These are phyloP conservation scores for Lasaia peninsularis DNA, from an alignment of 1,140 invertebrate genomes.

Conservation along the genomic window DNA sequence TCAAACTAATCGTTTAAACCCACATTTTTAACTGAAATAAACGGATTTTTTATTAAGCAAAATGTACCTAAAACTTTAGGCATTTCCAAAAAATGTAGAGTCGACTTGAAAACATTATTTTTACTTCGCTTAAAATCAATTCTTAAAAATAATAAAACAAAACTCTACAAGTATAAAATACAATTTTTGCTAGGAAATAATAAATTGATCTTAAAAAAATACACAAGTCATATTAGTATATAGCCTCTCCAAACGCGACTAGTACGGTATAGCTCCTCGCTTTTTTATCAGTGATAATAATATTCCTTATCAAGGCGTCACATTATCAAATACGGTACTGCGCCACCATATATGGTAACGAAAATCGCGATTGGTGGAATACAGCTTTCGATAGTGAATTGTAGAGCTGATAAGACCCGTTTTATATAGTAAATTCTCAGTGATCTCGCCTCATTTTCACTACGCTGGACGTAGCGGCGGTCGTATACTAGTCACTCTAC, in stretches of 20 bases:
- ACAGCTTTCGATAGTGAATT: constrained; percentile 55
- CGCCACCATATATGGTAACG: constrained; percentile 71
- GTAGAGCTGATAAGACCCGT: constrained; percentile 61
- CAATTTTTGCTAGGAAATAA: not conserved
- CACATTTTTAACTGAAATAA: no score
- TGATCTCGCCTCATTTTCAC: constrained; percentile 57
- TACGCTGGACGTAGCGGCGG: constrained; percentile 53
- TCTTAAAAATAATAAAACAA: no score
- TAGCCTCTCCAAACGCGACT: not conserved
- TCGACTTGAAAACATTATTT: no score
- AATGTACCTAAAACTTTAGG: no score
- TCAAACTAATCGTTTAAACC: no score
- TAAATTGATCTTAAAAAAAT: not conserved
- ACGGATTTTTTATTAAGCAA: no score
- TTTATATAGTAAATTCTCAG: constrained; percentile 67
- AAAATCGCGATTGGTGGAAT: constrained; percentile 66
- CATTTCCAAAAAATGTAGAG: no score
- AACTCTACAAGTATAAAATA: not conserved
- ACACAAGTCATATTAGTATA: not conserved
- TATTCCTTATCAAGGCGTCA: constrained; percentile 47
- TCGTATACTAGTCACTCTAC: constrained; percentile 51
- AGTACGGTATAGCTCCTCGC: not conserved
- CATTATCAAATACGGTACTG: constrained; percentile 53
- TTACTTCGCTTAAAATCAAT: no score
- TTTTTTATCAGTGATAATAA: constrained; percentile 40